These are phyloP conservation scores for Nectonema munidae DNA, from an alignment of 2,888 invertebrate genomes.

Conservation along the genomic window DNA sequence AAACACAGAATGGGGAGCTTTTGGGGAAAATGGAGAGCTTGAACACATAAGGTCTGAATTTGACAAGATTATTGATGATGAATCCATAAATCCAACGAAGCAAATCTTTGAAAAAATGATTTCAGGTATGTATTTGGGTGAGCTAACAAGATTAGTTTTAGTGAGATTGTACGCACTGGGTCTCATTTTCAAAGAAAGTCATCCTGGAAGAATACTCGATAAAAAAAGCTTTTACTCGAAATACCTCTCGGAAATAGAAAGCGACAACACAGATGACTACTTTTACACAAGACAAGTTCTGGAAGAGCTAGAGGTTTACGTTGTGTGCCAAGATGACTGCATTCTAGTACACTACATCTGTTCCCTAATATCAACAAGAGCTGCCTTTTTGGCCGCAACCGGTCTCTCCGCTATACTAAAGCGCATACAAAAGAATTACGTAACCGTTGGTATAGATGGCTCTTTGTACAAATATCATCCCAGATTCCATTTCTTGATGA, in stretches of 20 bases:
- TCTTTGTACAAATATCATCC: slow-evolving; percentile 84
- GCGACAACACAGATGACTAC: slow-evolving; percentile 38
- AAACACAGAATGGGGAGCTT: slow-evolving; percentile 89
- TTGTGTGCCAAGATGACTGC: slow-evolving; percentile 53
- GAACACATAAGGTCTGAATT: slow-evolving; percentile 44
- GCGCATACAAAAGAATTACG: slow-evolving; percentile 50
- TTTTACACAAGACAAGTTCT: slow-evolving; percentile 42
- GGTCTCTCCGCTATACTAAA: slow-evolving; percentile 51
- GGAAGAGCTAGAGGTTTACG: slow-evolving; percentile 44
- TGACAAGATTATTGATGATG: slow-evolving; percentile 42
- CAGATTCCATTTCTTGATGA: slow-evolving; percentile 66
- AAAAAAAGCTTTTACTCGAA: slow-evolving; percentile 65
- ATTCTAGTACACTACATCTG: slow-evolving; percentile 64
- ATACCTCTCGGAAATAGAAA: slow-evolving; percentile 86
- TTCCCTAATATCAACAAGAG: slow-evolving; percentile 54
- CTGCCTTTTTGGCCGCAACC: slow-evolving; percentile 59
- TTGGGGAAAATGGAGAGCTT: slow-evolving; percentile 55
- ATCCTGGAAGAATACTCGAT: slow-evolving; percentile 41
- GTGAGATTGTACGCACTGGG: slow-evolving; percentile 34
- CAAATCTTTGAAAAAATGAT: slow-evolving; percentile 90
- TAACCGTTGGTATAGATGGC: slow-evolving; percentile 78
- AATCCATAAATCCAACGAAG: slow-evolving; percentile 37
- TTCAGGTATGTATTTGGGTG: slow-evolving; percentile 91
- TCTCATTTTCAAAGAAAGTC: slow-evolving; percentile 46
- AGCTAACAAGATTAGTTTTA: slow-evolving; percentile 47